Percentiles rank a stretch among this genome's conserved stretches.
These are phyloP conservation scores for Drosophila mettleri DNA, from an alignment of 2,888 invertebrate species.

Conservation along the genomic window DNA sequence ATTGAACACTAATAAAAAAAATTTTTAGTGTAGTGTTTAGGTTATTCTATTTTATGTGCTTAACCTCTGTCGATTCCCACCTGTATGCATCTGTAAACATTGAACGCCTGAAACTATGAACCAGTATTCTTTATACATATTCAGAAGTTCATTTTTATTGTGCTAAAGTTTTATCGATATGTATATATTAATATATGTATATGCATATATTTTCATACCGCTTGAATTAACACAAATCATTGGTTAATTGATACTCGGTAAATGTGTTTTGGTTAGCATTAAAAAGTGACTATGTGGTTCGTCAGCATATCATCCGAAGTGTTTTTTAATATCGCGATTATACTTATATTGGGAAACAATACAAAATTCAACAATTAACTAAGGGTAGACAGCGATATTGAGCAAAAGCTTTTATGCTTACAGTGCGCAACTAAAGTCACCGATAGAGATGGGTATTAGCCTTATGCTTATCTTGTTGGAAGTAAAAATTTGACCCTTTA, in stretches of 20 bases:
- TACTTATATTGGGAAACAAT: too few species aligned
- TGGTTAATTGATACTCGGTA: conserved; percentile 13
- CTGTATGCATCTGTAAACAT: background rate
- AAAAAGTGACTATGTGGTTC: background rate
- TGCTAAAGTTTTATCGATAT: background rate
- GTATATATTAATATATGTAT: background rate
- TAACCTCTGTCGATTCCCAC: background rate
- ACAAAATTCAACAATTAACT: too few species aligned
- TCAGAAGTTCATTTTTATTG: background rate
- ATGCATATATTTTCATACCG: background rate
- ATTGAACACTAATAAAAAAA: too few species aligned
- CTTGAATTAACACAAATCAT: conserved; percentile 20
- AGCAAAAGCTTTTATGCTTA: too few species aligned
- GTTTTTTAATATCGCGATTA: too few species aligned
- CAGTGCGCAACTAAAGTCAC: too few species aligned
- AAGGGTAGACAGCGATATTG: too few species aligned
- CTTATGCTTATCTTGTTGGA: too few species aligned
- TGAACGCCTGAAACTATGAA: background rate
- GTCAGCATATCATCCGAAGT: too few species aligned
- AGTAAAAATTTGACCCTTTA: too few species aligned
- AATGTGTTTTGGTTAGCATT: background rate
- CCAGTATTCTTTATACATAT: background rate
- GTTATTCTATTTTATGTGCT: background rate
- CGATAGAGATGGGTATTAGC: too few species aligned
- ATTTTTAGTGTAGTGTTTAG: too few species aligned